Evolutionary conservation across 2,888 invertebrate species (phyloP).

Genomic region (Microctonus aethiopoides): DNA sequence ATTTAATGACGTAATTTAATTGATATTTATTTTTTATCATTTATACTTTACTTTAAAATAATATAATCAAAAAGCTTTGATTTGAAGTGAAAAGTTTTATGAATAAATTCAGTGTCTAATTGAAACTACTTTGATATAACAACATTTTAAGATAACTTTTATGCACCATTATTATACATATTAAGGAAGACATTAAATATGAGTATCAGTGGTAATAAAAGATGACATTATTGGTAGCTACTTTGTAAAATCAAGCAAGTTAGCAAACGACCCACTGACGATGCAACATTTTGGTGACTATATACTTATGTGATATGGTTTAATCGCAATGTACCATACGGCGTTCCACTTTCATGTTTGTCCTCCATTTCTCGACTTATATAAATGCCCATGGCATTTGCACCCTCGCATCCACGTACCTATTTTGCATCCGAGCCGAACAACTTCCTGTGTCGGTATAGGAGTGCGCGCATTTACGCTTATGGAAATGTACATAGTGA

Average conservation of each 20-base stretch:
- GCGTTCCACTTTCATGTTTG: neutral
- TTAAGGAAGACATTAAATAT: neutral
- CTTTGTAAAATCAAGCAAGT: neutral
- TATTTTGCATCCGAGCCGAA: slow-evolving; percentile 48
- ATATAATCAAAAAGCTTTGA: neutral
- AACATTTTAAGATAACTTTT: neutral
- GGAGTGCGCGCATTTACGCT: slow-evolving; percentile 35
- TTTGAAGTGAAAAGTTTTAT: neutral
- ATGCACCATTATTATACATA: neutral
- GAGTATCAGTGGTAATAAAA: neutral
- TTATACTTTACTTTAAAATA: no score
- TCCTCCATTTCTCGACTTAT: slow-evolving; percentile 2
- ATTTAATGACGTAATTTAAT: no score
- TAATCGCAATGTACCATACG: slow-evolving; percentile 11
- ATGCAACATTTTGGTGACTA: neutral
- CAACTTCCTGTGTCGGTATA: slow-evolving; percentile 30
- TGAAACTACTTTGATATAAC: neutral
- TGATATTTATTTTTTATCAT: no score
- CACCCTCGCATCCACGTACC: slow-evolving; percentile 46
- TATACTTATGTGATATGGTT: neutral
- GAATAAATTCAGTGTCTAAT: neutral
- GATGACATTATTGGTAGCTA: neutral
- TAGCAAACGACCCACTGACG: slow-evolving; percentile 1
- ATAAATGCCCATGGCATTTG: slow-evolving; percentile 32
- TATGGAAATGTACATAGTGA: slow-evolving; percentile 47